Conservation (phyloP, 2,797 vertebrate genomes). For the Acanthopagrus latus region DNA sequence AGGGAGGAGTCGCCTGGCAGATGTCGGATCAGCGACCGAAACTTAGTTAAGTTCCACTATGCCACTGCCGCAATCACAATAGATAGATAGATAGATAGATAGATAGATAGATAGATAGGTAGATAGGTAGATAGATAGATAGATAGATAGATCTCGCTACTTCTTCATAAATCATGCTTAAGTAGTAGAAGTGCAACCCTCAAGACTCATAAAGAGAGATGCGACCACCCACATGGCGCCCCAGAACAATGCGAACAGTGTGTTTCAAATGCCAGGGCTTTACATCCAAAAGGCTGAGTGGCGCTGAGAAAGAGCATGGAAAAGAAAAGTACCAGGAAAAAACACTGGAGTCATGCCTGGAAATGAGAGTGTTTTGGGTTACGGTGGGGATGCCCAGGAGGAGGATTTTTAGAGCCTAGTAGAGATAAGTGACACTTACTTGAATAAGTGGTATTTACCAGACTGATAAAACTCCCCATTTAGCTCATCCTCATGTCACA, state of each 20-base stretch:
- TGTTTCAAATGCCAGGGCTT: slow-evolving; percentile 64
- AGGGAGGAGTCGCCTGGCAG: not conserved
- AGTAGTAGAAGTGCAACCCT: slow-evolving; percentile 31
- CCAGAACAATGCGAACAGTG: slow-evolving; percentile 74
- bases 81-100: not conserved
- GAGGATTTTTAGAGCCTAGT: slow-evolving; percentile 53
- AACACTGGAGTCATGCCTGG: slow-evolving; percentile 64
- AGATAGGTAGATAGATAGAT: too few relatives aligned
- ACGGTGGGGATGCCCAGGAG: slow-evolving; percentile 46
- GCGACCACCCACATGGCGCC: slow-evolving; percentile 23
- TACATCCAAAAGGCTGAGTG: slow-evolving; percentile 51
- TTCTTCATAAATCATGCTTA: not conserved
- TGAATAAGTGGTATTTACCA: slow-evolving; percentile 55
- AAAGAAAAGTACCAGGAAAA: slow-evolving; percentile 67
- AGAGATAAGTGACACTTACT: slow-evolving; percentile 60
- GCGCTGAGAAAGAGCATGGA: slow-evolving; percentile 51
- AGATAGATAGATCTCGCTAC: not conserved
- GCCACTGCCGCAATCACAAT: not conserved
- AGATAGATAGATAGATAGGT: too few relatives aligned
- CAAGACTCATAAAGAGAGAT: slow-evolving; percentile 55
- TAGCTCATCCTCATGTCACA: slow-evolving; percentile 47
- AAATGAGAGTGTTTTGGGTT: slow-evolving; percentile 62
- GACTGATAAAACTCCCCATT: slow-evolving; percentile 50
- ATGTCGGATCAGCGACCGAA: not conserved
- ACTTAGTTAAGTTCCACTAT: not conserved